phyloP scores from a whole-genome alignment of 2,797 vertebrate species.

The Xenopus petersii region DNA sequence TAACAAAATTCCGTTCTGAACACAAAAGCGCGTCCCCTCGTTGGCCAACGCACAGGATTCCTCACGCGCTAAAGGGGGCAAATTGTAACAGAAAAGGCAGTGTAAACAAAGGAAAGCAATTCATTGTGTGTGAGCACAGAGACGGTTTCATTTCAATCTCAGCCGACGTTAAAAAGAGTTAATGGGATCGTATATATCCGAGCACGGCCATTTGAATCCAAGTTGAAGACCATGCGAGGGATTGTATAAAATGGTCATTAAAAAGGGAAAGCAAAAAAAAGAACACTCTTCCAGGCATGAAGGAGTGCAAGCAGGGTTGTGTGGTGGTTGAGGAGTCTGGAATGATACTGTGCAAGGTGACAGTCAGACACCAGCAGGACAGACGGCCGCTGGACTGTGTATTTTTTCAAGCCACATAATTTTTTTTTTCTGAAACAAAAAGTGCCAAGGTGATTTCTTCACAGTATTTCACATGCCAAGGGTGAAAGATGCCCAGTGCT shows the following conservation, averaged over 20 bases:
- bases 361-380: slow-evolving; percentile 66
- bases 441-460: slow-evolving; percentile 94
- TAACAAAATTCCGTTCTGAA: slow-evolving; percentile 68
- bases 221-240: slow-evolving; percentile 71
- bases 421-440: slow-evolving; percentile 67
- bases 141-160: slow-evolving; percentile 60
- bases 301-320: slow-evolving; percentile 78
- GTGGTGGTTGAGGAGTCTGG: slow-evolving; percentile 67
- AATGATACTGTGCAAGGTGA: slow-evolving; percentile 69
- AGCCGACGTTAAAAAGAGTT: slow-evolving; percentile 61
- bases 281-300: slow-evolving; percentile 63
- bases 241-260: slow-evolving; percentile 57
- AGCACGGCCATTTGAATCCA: slow-evolving; percentile 64
- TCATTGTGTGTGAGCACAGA: slow-evolving; percentile 65
- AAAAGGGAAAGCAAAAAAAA: slow-evolving; percentile 56
- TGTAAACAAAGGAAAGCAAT: slow-evolving; percentile 71
- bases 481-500: slow-evolving; percentile 84
- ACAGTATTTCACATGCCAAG: slow-evolving; percentile 96
- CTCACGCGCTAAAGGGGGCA: slow-evolving; percentile 54
- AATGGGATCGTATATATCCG: slow-evolving; percentile 61
- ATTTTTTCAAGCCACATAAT: slow-evolving; percentile 72
- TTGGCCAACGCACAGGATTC: background rate
- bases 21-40: slow-evolving; percentile 52
- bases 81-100: slow-evolving; percentile 56
- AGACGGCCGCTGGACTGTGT: slow-evolving; percentile 66